Evolutionary conservation across 2,888 invertebrate genomes (phyloP).

Genomic region (Nyleta sp.): DNA sequence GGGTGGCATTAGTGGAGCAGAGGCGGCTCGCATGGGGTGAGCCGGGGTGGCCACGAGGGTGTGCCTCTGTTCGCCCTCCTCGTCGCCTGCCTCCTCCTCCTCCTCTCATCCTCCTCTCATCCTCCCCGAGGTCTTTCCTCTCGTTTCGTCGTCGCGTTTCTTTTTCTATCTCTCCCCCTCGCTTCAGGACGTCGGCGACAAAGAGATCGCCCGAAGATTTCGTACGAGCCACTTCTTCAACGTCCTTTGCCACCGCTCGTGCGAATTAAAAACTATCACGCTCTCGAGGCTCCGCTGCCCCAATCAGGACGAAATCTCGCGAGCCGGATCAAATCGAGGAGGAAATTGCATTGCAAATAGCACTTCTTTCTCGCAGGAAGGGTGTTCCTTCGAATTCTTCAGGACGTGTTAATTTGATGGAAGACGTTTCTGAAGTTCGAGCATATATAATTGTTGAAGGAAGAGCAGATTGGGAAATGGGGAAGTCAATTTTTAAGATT

Average conservation of each 20-base stretch:
- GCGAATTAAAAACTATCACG: constrained; percentile 66
- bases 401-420: too few species aligned
- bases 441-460: too few species aligned
- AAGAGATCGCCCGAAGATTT: constrained; percentile 65
- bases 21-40: constrained; percentile 65
- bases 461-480: too few species aligned
- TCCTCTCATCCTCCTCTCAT: constrained; percentile 24
- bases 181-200: constrained; percentile 59
- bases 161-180: constrained; percentile 61
- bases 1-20: constrained; percentile 77
- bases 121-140: constrained; percentile 68
- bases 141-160: constrained; percentile 60
- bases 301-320: constrained; percentile 55
- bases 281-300: constrained; percentile 43
- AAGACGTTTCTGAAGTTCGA: too few species aligned
- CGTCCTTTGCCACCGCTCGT: constrained; percentile 65
- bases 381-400: neutral
- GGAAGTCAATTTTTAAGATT: too few species aligned
- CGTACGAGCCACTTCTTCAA: constrained; percentile 65
- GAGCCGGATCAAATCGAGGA: constrained; percentile 31
- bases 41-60: constrained; percentile 70
- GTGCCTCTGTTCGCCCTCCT: constrained; percentile 72
- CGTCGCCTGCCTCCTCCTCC: constrained; percentile 30
- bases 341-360: constrained; percentile 29
- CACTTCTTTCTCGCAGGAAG: neutral